Percentiles rank a stretch among this genome's conserved stretches.
Evolutionary conservation across 2,888 invertebrate genomes (phyloP).

Genomic region (Ptilodon capucinus): DNA sequence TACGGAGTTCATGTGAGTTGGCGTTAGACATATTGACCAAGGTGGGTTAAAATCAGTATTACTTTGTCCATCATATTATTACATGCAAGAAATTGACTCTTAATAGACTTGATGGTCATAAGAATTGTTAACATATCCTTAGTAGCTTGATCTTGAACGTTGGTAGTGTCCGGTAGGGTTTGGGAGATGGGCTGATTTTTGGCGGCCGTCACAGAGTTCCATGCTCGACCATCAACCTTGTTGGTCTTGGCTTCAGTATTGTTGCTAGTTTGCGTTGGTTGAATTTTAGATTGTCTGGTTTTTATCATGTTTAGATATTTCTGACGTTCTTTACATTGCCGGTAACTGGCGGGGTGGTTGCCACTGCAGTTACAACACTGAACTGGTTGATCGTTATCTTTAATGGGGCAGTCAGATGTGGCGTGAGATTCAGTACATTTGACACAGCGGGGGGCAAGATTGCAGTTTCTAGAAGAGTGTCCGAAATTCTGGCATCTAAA

Average conservation of each 20-base stretch:
- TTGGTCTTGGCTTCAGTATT: neutral
- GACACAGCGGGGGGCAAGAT: conserved; percentile 5
- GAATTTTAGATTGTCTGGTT: neutral
- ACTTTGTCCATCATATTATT: conserved; percentile 7
- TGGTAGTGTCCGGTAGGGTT: no score
- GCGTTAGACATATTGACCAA: conserved; percentile 11
- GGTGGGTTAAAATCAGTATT: conserved; percentile 4
- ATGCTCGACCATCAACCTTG: neutral
- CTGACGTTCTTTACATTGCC: neutral
- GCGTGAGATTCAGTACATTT: neutral
- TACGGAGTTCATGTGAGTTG: neutral
- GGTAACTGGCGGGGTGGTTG: conserved; percentile 5
- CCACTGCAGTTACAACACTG: conserved; percentile 1
- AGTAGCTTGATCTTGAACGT: neutral
- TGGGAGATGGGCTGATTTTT: neutral
- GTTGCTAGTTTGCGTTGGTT: no score
- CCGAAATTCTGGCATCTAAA: conserved; percentile 13
- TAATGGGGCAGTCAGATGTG: neutral
- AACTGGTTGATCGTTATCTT: neutral
- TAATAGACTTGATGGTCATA: conserved; percentile 1
- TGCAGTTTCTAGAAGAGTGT: conserved; percentile 12
- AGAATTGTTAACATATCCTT: conserved; percentile 1
- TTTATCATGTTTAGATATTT: neutral
- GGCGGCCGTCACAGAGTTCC: neutral
- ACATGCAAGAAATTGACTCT: conserved; percentile 3